Base-by-base conservation (phyloP, 2,888 invertebrate species). In the Nezara viridula region DNA sequence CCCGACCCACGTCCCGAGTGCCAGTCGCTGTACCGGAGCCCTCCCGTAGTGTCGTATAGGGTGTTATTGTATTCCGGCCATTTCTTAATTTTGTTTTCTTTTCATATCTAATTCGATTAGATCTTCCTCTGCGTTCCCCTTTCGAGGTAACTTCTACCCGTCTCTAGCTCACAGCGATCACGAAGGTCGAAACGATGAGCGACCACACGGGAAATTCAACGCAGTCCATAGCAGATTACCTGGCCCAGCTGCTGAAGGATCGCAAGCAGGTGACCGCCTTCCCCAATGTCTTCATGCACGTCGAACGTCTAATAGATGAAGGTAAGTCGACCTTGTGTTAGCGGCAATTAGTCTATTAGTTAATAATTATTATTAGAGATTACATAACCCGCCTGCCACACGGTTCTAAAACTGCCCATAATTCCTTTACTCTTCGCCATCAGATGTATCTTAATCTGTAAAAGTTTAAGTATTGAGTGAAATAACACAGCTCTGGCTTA, bases 241-340 rank as follows among this genome's bases (percentile, higher is more conserved):
- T 99, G 95, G 98, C 99, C 94, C 99, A 99, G 95, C 96, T 99
- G 95, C 96, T 99, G 94, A 99, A 99, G 96, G 99, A 99, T 96
- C 98, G 99, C 95, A 99, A 99, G 95, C 99, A 99, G 95, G 96
- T 99, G 94, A 98, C 98, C 93, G 99, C 99, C 93, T 98, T 99
- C 95, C 99, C 99, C 92, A 99, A 98, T 95, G 98, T 99, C 94
- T 99, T 99, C 95, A 96, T 98, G 94, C 99, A 99, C 95, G 96
- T 99, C 94, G 99, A 99, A 94, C 96, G 99, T 94, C 96, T 99
- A 93, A 95, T 99, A 93, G 99, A 99, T 94, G 99, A 99, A 97
- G 99, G 99, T 99, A 96, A 94, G 94, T 77, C 49, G 24, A 0
- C 81, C 81, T 73, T 73, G 81, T 3, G 10, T 81, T 4, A n/a